phyloP scores from a whole-genome alignment of 2,888 invertebrate species.

The Drosophila leonis region DNA sequence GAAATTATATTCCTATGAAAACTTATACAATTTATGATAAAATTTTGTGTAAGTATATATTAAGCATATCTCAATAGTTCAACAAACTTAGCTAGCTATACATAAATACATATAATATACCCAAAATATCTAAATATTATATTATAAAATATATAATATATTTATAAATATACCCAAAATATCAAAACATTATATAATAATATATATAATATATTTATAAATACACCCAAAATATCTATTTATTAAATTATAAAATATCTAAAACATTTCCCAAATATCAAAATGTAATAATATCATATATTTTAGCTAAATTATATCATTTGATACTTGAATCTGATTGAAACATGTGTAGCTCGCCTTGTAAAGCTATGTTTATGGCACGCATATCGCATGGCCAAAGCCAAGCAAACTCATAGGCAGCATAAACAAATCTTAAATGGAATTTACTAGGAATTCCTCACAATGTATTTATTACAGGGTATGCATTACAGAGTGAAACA shows the following conservation, averaged over 20 bases:
- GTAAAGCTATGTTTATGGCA: not conserved
- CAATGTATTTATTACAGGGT: conserved; percentile 17
- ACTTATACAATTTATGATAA: no score
- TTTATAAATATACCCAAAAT: not conserved
- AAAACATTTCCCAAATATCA: not conserved
- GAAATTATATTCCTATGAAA: no score
- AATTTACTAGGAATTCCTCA: not conserved
- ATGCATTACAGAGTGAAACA: conserved; percentile 12
- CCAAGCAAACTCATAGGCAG: conserved; percentile 6
- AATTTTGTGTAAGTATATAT: no score
- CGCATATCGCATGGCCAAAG: not conserved
- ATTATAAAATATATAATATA: not conserved
- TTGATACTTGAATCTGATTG: not conserved
- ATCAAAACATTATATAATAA: not conserved
- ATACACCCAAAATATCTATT: no score
- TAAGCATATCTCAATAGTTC: no score
- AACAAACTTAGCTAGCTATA: no score
- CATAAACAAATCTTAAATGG: conserved; percentile 5
- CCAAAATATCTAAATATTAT: no score
- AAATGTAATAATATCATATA: not conserved
- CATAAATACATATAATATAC: no score
- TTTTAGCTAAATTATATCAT: no score
- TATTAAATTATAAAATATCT: not conserved
- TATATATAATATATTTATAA: no score
- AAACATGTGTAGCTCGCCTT: not conserved